phyloP scores from a whole-genome alignment of 2,797 vertebrate genomes.

The Notolabrus celidotus region DNA sequence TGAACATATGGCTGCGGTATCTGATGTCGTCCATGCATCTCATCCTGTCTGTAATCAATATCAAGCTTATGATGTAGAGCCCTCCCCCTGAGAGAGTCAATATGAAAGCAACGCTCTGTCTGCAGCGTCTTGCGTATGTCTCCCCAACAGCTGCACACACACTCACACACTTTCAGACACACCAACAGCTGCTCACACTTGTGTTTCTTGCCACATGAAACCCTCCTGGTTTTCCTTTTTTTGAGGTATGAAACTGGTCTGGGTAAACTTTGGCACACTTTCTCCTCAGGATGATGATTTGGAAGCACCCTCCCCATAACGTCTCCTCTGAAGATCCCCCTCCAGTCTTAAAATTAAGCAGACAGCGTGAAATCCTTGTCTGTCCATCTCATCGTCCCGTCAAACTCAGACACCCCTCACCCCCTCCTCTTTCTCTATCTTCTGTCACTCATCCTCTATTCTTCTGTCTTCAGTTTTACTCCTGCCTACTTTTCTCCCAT shows the following conservation, averaged over 20 bases:
- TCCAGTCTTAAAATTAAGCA: conserved; percentile 19
- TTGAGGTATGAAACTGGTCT: neutral
- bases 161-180: conserved; percentile 28
- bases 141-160: conserved; percentile 42
- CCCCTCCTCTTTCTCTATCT: neutral
- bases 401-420: conserved; percentile 22
- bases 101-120: conserved; percentile 42
- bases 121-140: conserved; percentile 27
- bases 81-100: conserved; percentile 32
- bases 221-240: conserved; percentile 12
- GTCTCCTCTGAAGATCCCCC: conserved; percentile 29
- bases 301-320: conserved; percentile 52
- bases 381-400: conserved; percentile 54
- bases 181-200: conserved; percentile 67
- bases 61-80: conserved; percentile 53
- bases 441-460: conserved; percentile 60
- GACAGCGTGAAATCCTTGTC: conserved; percentile 68
- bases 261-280: conserved; percentile 28
- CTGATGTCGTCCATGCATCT: conserved; percentile 56
- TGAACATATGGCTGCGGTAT: conserved; percentile 67
- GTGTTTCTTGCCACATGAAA: conserved; percentile 55
- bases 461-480: conserved; percentile 35
- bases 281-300: conserved; percentile 18
- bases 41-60: conserved; percentile 72
- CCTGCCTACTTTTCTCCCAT: conserved; percentile 20